Conservation (phyloP, 1,140 invertebrate species). For the Drosophila tropicalis region DNA sequence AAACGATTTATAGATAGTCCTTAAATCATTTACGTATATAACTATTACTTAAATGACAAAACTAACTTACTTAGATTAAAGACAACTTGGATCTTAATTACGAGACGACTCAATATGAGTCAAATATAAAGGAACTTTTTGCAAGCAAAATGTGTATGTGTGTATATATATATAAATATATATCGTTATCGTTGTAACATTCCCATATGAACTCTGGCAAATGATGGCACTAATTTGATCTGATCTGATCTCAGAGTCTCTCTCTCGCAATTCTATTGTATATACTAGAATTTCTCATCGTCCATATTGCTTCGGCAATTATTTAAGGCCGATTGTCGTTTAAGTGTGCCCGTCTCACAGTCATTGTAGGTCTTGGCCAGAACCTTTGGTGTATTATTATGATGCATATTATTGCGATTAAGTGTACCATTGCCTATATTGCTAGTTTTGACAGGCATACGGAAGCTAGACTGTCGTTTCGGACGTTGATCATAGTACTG, state of each 20-base stretch:
- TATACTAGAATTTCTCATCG: conserved; percentile 77
- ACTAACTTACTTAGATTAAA: conserved; percentile 45
- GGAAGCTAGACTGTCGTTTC: conserved; percentile 85
- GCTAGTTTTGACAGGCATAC: conserved; percentile 84
- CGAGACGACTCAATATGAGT: conserved; percentile 74
- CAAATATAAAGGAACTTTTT: conserved; percentile 67
- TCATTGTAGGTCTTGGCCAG: conserved; percentile 86
- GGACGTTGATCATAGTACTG: conserved; percentile 83
- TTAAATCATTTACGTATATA: conserved; percentile 7
- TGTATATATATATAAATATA: background rate
- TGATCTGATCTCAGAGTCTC: conserved; percentile 3
- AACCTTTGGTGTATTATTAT: conserved; percentile 87
- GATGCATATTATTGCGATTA: conserved; percentile 86
- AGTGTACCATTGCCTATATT: conserved; percentile 85
- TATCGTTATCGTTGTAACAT: conserved; percentile 51
- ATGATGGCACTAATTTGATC: conserved; percentile 58
- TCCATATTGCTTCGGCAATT: conserved; percentile 82
- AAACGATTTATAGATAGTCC: background rate
- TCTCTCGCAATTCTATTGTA: background rate
- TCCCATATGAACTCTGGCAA: conserved; percentile 54
- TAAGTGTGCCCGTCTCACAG: conserved; percentile 91
- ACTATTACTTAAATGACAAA: conserved; percentile 15
- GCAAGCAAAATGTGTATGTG: conserved; percentile 50
- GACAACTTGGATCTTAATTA: conserved; percentile 42
- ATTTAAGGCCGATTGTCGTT: conserved; percentile 88